Percentiles rank a stretch among this genome's conserved stretches.
Conservation (phyloP, 2,797 vertebrate species). For the Lacerta viridis region DNA sequence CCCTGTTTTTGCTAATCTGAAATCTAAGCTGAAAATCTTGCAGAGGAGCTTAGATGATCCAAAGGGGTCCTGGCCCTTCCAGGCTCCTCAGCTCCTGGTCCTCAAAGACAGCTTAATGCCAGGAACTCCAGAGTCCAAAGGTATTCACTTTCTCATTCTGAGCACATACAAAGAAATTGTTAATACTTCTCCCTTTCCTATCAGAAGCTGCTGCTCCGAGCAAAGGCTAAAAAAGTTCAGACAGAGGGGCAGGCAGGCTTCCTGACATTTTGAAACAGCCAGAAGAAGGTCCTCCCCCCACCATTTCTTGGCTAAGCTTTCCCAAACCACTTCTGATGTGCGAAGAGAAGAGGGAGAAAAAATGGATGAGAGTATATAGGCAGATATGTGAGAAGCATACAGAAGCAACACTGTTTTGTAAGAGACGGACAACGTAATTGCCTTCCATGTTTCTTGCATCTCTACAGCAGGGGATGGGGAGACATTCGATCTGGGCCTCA, state of each 20-base stretch:
- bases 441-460: neutral
- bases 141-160: neutral
- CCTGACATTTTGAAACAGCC: conserved; percentile 21
- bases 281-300: neutral
- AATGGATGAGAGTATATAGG: neutral
- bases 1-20: too few relatives aligned
- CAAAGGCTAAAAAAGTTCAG: conserved; percentile 7
- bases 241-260: conserved; percentile 1
- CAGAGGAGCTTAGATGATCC: neutral
- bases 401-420: neutral
- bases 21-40: neutral
- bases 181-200: neutral
- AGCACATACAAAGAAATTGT: neutral
- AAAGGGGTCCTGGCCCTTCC: neutral
- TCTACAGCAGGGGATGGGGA: too few relatives aligned
- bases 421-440: neutral
- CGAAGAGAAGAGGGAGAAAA: neutral
- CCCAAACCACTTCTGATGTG: neutral
- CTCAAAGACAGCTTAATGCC: neutral
- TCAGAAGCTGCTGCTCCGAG: neutral
- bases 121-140: neutral
- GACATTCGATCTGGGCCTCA: too few relatives aligned
- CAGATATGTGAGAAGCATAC: neutral
- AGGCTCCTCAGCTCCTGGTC: neutral
- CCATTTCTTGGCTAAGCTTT: neutral